Evolutionary conservation across 2,888 invertebrate species (phyloP), one percentile per base, ranked within the genome.

Genomic region (Sicus ferrugineus): DNA sequence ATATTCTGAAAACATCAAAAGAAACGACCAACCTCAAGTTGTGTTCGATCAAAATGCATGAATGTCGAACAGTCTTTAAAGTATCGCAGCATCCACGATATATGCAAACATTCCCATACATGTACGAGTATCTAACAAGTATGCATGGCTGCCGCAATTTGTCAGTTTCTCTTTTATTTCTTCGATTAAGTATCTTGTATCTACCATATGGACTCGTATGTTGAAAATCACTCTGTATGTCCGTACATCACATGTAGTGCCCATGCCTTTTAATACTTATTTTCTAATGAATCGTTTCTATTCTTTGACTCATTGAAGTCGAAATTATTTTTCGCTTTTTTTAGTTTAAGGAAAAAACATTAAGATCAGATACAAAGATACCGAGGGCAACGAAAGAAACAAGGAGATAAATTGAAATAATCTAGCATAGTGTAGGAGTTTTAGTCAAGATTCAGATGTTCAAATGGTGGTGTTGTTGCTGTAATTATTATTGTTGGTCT

Each of bases 351-450:
- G 69, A 64, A 76, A 73, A 75, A 75, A 75, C 80, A 80, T 80
- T 79, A 80, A 80, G 80, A 80, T 80, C 80, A 79, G 80, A 78
- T 80, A 80, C 80, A 80, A 79, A 80, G 80, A 80, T 80, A 80
- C 70, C 52, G 52, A 28, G 30, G 58, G 31, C 46, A 46, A 46
- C 46, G 19, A 46, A 5, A 54, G 28, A 14, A 54, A 52, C 46
- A 16, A 46, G 7, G 21, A 50, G 21, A 50, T n/a, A 42, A 42
- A 6, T 11, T 9, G n/a, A 3, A 42, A 42, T 2, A 1, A 42
- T 31, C 30, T n/a, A 31, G 30, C 50, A 28, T 21, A 42, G 64
- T 50, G 64, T 64, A 50, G 64, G 64, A 64, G 64, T 64, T 31
- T 42, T 42, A 42, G 16, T 4, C 5, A 42, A 9, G 52, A 54